Conservation (phyloP, 2,888 invertebrate genomes). For the Caenorhabditis plicata region DNA sequence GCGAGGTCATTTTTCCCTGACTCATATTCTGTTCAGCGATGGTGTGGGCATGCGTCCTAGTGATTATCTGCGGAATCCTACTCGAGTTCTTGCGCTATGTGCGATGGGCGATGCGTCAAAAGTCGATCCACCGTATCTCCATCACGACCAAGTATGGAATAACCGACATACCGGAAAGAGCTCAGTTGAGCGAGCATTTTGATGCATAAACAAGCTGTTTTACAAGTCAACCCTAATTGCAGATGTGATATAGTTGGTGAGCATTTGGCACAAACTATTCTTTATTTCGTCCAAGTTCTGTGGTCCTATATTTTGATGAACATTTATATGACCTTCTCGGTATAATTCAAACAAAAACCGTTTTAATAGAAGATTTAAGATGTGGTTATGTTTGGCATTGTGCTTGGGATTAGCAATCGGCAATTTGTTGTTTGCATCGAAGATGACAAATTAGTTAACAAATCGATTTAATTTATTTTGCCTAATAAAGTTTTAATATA, state of each 20-base stretch:
- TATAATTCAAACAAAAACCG: neutral
- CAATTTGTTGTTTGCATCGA: slow-evolving; percentile 52
- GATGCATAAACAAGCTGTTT: too few relatives aligned
- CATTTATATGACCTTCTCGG: slow-evolving; percentile 61
- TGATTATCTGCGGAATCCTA: slow-evolving; percentile 44
- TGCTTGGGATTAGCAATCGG: slow-evolving; percentile 50
- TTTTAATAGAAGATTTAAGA: slow-evolving; percentile 3
- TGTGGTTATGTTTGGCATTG: slow-evolving; percentile 54
- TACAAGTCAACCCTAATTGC: too few relatives aligned
- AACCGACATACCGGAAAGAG: slow-evolving; percentile 2
- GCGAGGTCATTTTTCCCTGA: too few relatives aligned
- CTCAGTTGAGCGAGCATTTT: neutral
- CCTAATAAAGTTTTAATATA: too few relatives aligned
- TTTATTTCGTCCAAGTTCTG: slow-evolving; percentile 49
- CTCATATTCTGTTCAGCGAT: slow-evolving; percentile 41
- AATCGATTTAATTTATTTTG: too few relatives aligned
- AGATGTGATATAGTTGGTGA: too few relatives aligned
- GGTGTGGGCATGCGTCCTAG: slow-evolving; percentile 48
- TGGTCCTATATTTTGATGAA: slow-evolving; percentile 59
- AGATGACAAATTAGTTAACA: too few relatives aligned
- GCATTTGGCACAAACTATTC: slow-evolving; percentile 52
- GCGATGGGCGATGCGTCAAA: slow-evolving; percentile 36
- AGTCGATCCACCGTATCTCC: neutral
- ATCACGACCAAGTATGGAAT: slow-evolving; percentile 5
- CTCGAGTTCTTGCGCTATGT: slow-evolving; percentile 53